These are phyloP conservation scores for Leucoraja ocellata DNA, from an alignment of 2,797 vertebrate species.

Conservation along the genomic window DNA sequence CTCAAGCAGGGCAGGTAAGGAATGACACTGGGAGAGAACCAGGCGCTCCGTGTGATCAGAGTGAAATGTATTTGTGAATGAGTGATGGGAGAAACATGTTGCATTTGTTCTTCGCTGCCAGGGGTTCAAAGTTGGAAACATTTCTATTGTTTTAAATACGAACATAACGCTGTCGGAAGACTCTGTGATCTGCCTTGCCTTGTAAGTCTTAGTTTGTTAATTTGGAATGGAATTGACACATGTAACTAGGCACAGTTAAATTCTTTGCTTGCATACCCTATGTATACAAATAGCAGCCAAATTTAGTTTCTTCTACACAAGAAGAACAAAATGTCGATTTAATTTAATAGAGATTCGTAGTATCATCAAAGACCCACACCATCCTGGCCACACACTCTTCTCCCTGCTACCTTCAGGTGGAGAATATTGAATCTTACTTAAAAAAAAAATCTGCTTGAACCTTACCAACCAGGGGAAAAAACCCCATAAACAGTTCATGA, in stretches of 20 bases:
- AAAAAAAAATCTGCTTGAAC: neutral
- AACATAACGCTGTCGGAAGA: neutral
- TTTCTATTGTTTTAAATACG: neutral
- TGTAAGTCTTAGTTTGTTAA: neutral
- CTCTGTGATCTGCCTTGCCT: neutral
- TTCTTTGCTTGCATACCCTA: too few relatives aligned
- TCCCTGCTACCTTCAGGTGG: too few relatives aligned
- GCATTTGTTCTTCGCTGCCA: neutral
- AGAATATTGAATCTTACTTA: neutral
- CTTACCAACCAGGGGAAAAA: neutral
- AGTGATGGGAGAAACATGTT: neutral
- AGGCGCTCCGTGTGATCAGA: constrained; percentile 42
- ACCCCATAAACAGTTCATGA: neutral
- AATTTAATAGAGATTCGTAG: neutral
- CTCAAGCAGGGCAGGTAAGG: constrained; percentile 69
- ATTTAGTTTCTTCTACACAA: neutral
- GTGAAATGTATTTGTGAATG: constrained; percentile 45
- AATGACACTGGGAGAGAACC: neutral
- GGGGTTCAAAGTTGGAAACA: neutral
- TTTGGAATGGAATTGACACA: neutral
- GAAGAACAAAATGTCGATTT: neutral
- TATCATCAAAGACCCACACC: too few relatives aligned
- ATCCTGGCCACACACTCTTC: too few relatives aligned
- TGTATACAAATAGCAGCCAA: too few relatives aligned
- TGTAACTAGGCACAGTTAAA: too few relatives aligned